A percentile compares a stretch with the other conserved stretches of the same genome.
Evolutionary conservation across 1,140 invertebrate genomes (phyloP).

Genomic region (Papilio polyxenes): DNA sequence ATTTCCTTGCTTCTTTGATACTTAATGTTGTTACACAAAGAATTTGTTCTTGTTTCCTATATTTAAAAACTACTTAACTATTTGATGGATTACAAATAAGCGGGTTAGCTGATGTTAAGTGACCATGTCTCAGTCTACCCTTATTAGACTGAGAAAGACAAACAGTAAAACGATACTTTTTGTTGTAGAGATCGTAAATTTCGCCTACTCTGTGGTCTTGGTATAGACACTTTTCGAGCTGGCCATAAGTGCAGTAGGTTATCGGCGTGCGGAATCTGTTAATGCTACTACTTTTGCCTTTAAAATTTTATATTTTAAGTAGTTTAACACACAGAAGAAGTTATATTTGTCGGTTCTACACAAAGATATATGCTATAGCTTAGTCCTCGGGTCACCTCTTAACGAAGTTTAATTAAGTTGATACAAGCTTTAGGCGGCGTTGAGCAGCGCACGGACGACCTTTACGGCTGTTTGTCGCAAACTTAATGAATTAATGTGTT

Average conservation of each 20-base stretch:
- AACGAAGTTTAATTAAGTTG: slow-evolving; percentile 29
- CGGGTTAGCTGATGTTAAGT: too few species aligned
- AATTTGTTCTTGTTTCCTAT: background rate
- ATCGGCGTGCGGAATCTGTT: too few species aligned
- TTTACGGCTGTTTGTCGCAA: slow-evolving; percentile 32
- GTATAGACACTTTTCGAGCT: too few species aligned
- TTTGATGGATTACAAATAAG: too few species aligned
- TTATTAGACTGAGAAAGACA: too few species aligned
- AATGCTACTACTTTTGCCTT: too few species aligned
- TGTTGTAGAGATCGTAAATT: too few species aligned
- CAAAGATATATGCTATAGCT: slow-evolving; percentile 1
- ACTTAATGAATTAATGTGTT: slow-evolving; percentile 35
- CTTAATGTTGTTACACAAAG: background rate
- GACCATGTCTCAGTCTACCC: too few species aligned
- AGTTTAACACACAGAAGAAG: background rate
- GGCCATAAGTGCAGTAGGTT: too few species aligned
- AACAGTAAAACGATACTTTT: too few species aligned
- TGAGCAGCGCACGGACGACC: slow-evolving; percentile 5
- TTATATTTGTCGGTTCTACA: background rate
- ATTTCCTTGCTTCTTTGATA: background rate
- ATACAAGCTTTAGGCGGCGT: background rate
- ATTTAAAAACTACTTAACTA: background rate
- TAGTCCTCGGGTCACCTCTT: slow-evolving; percentile 10
- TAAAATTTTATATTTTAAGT: too few species aligned
- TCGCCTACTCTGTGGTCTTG: too few species aligned